Evolutionary conservation across 2,113 vertebrate genomes (phyloP).

Genomic region (Macroglossus sobrinus): DNA sequence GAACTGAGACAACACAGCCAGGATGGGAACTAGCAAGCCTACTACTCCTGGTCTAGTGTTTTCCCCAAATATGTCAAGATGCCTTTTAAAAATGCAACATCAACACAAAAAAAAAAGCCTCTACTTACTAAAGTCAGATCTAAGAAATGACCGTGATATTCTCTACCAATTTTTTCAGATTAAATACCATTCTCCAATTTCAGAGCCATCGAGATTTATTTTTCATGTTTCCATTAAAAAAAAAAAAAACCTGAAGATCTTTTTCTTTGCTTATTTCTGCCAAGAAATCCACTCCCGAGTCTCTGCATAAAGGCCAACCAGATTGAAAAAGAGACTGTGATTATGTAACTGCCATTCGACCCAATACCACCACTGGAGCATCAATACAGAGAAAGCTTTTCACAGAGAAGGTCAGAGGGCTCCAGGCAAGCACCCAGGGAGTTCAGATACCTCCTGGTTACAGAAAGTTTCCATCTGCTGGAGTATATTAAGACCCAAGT

Average conservation of each 20-base stretch:
- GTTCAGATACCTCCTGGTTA: background rate
- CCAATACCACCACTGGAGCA: background rate
- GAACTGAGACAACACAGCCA: background rate
- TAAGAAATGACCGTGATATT: conserved; percentile 17
- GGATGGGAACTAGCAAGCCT: background rate
- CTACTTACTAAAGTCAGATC: background rate
- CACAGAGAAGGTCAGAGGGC: conserved; percentile 54
- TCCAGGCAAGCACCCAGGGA: background rate
- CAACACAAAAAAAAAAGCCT: conserved; percentile 10
- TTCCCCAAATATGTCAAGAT: background rate
- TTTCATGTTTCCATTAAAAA: background rate
- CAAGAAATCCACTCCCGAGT: conserved; percentile 37
- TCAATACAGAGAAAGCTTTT: conserved; percentile 52
- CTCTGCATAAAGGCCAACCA: conserved; percentile 19
- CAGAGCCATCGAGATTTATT: background rate
- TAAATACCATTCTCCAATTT: conserved; percentile 29
- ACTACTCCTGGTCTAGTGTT: background rate
- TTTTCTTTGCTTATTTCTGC: conserved; percentile 45
- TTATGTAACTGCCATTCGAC: conserved; percentile 57
- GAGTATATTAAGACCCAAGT: background rate
- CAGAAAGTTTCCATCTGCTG: conserved; percentile 29
- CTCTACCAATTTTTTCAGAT: background rate
- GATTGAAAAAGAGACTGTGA: background rate
- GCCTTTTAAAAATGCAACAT: conserved; percentile 2
- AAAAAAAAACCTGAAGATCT: background rate